Evolutionary conservation across 2,888 invertebrate genomes (phyloP), one percentile per base, ranked within the genome.

Genomic region (Pteria penguin): DNA sequence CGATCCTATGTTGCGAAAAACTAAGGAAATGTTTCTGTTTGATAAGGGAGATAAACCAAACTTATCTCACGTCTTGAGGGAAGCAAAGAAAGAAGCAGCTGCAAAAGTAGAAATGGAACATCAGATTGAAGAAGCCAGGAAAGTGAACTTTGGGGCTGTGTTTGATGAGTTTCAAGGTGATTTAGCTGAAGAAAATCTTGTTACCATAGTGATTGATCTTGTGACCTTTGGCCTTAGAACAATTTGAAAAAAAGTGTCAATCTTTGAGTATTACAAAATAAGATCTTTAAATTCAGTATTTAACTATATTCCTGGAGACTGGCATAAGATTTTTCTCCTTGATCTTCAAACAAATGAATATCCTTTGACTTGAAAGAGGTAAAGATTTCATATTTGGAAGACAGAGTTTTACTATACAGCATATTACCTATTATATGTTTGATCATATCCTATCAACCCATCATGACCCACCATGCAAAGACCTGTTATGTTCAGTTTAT

Each of bases 151-250:
- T 85, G 96, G 92, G 94, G 95, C 69, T 29, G 92, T 97, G 55
- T 97, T 97, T 91, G 97, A 97, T 93, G 96, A 97, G 92, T 95
- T 95, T 92, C 96, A 97, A 93, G 97, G 95, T 94, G 84, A 62
- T n/a, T n/a, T n/a, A n/a, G n/a, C n/a, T n/a, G n/a, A n/a, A n/a
- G n/a, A n/a, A n/a, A n/a, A n/a, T n/a, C n/a, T n/a, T n/a, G n/a
- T n/a, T n/a, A n/a, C n/a, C n/a, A n/a, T n/a, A n/a, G n/a, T n/a
- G n/a, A n/a, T n/a, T n/a, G n/a, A n/a, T n/a, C n/a, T n/a, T n/a
- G n/a, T n/a, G n/a, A n/a, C n/a, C n/a, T n/a, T n/a, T n/a, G n/a
- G n/a, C n/a, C n/a, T n/a, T n/a, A n/a, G n/a, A n/a, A n/a, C n/a
- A n/a, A n/a, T n/a, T n/a, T n/a, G n/a, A n/a, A n/a, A n/a, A n/a